Percentiles rank a stretch among this genome's conserved stretches.
Evolutionary conservation across 2,888 invertebrate genomes (phyloP).

Genomic region (Didymodactylos carnosus): DNA sequence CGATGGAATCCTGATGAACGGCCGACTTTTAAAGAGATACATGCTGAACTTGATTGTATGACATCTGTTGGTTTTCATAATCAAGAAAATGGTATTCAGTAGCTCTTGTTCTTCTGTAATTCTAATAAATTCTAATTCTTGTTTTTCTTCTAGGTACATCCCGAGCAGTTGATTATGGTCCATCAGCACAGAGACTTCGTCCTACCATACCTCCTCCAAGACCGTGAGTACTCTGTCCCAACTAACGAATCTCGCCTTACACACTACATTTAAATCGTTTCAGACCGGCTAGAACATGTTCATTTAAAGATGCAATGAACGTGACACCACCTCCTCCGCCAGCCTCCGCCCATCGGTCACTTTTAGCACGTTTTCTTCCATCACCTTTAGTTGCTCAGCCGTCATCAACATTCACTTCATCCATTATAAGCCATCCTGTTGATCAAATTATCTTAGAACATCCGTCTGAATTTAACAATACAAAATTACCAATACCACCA

Average conservation of each 20-base stretch:
- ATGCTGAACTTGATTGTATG: slow-evolving; percentile 85
- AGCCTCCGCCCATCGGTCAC: neutral
- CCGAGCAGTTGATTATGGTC: neutral
- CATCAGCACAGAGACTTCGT: neutral
- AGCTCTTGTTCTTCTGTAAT: no score
- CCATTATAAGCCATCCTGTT: neutral
- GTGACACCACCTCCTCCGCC: neutral
- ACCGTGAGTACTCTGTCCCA: no score
- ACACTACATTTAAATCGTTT: no score
- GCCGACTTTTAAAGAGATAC: slow-evolving; percentile 84
- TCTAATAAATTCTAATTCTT: no score
- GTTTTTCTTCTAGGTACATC: neutral
- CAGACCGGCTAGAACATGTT: neutral
- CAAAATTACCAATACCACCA: no score
- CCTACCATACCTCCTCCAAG: neutral
- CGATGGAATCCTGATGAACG: slow-evolving; percentile 85
- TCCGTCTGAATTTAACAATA: no score
- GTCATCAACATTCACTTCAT: no score
- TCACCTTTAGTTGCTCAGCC: no score
- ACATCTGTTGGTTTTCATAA: neutral
- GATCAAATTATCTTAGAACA: no score
- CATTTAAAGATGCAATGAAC: neutral
- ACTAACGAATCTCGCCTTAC: no score
- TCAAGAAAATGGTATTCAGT: neutral
- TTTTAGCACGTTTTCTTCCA: neutral